phyloP scores from a whole-genome alignment of 2,888 invertebrate genomes.

The Eudemis profundana region DNA sequence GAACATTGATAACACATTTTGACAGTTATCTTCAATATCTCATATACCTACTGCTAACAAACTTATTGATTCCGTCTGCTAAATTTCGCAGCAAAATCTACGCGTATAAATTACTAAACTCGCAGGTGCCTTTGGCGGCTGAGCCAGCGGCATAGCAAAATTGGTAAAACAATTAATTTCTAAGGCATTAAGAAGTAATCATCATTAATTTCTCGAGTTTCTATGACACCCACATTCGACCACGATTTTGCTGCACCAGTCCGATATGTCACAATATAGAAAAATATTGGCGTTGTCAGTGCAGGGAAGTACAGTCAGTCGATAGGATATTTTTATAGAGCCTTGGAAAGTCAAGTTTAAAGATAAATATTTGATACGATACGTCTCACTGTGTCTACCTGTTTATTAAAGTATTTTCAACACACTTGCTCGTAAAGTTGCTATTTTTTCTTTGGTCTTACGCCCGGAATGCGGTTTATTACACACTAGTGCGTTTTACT shows the following conservation, averaged over 20 bases:
- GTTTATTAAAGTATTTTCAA: too few species aligned
- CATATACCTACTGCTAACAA: conserved; percentile 19
- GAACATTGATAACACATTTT: neutral
- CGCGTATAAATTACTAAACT: neutral
- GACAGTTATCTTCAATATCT: conserved; percentile 9
- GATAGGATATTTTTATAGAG: too few species aligned
- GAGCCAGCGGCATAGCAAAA: conserved; percentile 13
- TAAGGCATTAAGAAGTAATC: conserved; percentile 34
- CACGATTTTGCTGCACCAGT: conserved; percentile 58
- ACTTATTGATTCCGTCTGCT: neutral
- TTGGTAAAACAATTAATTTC: conserved; percentile 33
- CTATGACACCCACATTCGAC: conserved; percentile 54
- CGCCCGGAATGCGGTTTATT: too few species aligned
- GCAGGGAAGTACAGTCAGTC: conserved; percentile 28
- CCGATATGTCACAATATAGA: conserved; percentile 56
- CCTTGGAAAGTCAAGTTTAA: too few species aligned
- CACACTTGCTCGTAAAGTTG: too few species aligned
- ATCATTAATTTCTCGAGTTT: conserved; percentile 52
- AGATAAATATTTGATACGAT: too few species aligned
- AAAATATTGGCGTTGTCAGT: conserved; percentile 50
- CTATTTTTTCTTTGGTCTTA: too few species aligned
- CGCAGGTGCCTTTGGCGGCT: neutral
- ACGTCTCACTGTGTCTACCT: too few species aligned
- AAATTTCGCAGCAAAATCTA: neutral
- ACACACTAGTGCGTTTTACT: too few species aligned